Conservation (phyloP, 2,888 invertebrate genomes). For the Cheilosia soror region DNA sequence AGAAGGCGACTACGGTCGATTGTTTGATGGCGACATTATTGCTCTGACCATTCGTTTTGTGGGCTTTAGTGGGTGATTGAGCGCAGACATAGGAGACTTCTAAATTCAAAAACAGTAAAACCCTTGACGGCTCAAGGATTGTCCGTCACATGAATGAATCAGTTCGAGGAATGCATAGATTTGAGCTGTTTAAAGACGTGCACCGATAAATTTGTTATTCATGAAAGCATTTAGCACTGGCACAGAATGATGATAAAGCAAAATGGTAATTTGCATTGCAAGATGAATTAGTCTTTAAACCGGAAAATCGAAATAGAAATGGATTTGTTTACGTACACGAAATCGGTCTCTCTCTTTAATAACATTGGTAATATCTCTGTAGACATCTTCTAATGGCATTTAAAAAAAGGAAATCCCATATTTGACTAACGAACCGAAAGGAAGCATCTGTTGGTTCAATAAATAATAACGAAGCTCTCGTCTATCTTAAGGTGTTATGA, state of each 20-base stretch:
- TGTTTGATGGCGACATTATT: neutral
- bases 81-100: neutral
- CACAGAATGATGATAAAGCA: neutral
- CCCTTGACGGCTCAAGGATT: neutral
- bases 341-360: neutral
- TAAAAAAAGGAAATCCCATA: neutral
- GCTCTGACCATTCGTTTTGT: constrained; percentile 23
- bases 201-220: constrained; percentile 32
- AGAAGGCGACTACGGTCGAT: neutral
- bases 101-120: constrained; percentile 16
- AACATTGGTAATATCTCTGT: neutral
- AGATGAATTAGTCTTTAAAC: neutral
- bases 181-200: neutral
- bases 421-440: neutral
- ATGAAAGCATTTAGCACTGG: constrained; percentile 2
- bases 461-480: neutral
- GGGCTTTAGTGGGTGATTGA: constrained; percentile 17
- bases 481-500: constrained; percentile 4
- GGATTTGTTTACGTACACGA: too few species aligned
- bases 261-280: neutral
- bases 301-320: neutral
- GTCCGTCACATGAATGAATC: constrained; percentile 33
- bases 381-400: too few species aligned
- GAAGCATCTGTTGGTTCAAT: neutral
- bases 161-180: constrained; percentile 29